Base-by-base conservation (phyloP, 2,797 vertebrate genomes). In the Poecilia picta region DNA sequence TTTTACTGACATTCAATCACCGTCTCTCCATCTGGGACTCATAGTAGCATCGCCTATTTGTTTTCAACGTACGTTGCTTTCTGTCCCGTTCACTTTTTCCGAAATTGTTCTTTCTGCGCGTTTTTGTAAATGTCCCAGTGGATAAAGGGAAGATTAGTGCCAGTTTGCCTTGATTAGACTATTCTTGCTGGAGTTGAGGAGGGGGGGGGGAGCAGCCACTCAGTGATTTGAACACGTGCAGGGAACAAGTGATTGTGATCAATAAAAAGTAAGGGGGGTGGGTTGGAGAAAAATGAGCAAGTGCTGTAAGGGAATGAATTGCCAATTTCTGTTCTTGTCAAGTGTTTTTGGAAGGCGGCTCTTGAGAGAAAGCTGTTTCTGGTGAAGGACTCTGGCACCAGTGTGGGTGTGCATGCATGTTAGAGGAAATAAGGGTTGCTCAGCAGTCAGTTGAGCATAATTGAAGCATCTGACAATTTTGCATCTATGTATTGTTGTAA, bases 241-340 rank as follows among this genome's bases (percentile, higher is more conserved):
- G 85, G 39, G 75, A 91, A 92, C 79, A 83, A 92, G 86, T 91
- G 93, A 94, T 93, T 93, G 90, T 45, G 82, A 92, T 92, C 87
- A 88, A 91, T 90, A 83, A 81, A 83, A 85, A 83, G 45, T 82
- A 86, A 16, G 62, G 84, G 55, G 59, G 18, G 59, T 74, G 83
- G 75, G 43, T 74, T 66, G 23, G 25, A 55, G 7, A 13, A 45
- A 76, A 79, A 51, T 72, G 31, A 31, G 89, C 86, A 84, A 78
- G 81, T 87, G 85, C 75, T 83, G 86, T 46, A 46, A 87, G 82
- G 80, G 77, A 88, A 90, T 89, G 76, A 91, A 92, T 91, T 92
- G 88, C 82, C 85, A 90, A 91, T 91, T 94, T 91, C 81, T 87
- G 86, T 83, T 71, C 68, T 91, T 84, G 86, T 92, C 85, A 88